Base-by-base conservation (phyloP, 1,140 invertebrate genomes). In the Drosophila hydei region DNA sequence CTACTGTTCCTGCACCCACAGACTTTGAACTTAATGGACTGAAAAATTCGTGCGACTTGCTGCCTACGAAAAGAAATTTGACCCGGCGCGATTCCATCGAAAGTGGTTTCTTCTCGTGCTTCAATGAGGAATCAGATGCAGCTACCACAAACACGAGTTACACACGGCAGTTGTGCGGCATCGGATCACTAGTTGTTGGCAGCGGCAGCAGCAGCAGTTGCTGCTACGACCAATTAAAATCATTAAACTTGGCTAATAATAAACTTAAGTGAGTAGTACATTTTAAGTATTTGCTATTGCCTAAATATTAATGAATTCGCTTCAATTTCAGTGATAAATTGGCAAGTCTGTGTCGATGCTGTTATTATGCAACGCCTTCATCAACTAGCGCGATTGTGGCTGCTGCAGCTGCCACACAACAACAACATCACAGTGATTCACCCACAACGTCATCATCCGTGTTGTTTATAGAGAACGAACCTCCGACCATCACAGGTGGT, bases 21-120 rank as follows among this genome's bases (percentile, higher is more conserved):
- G 77, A 90, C 51, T 61, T 80, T 7, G 90, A 85, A 18, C 33
- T 75, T 12, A 75, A 88, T 45, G 80, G 78, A 58, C 25, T 77
- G 9, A 91, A 91, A 61, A 76, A 68, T 38, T 77, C 69, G 8
- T 73, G 75, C 23, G 89, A 91, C 12, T 60, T 84, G 48, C 38
- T 90, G 16, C 77, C 90, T 0, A 48, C 79, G 5, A 91, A 91
- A 27, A 58, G 71, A 25, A 91, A 93, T 90, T 90, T 95, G 1
- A 92, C 94, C 45, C 92, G 96, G 9, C 93, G 96, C 33, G 96
- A 96, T n/a, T 97, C 96, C 7, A 97, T 96, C 79, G 97, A 97
- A 91, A 96, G 96, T 27, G 97, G 97, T 1, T 97, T 97, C 79
- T 97, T 96, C 92, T 97, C 96, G 23, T 96, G 96, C 77, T 95